Conservation (phyloP, 2,888 invertebrate genomes). For the Machimus rusticus region DNA sequence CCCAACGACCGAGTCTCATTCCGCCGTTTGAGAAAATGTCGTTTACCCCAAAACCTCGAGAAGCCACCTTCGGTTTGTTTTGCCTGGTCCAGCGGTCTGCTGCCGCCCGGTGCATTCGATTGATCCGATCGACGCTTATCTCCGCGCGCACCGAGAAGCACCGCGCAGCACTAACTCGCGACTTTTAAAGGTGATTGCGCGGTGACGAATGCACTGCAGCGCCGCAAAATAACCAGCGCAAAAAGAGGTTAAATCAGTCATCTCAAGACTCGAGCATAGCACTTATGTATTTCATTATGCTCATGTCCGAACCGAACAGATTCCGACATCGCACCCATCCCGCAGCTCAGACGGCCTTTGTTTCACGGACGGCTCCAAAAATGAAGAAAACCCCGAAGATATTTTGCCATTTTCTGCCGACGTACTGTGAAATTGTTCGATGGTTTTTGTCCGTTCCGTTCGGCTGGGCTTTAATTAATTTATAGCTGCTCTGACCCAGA, state of each 20-base stretch:
- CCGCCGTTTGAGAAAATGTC: slow-evolving; percentile 1
- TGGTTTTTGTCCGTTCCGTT: slow-evolving; percentile 43
- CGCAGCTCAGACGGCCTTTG: slow-evolving; percentile 7
- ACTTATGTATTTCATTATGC: slow-evolving; percentile 13
- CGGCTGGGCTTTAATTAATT: slow-evolving; percentile 46
- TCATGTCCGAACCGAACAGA: not conserved
- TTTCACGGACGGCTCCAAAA: slow-evolving; percentile 30
- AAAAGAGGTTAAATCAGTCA: slow-evolving; percentile 6
- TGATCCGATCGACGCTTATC: not conserved
- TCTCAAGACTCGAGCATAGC: not conserved
- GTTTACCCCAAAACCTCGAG: slow-evolving; percentile 6
- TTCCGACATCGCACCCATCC: not conserved
- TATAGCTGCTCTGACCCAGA: slow-evolving; percentile 45
- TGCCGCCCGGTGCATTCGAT: not conserved
- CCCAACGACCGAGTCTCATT: not conserved
- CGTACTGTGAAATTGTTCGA: slow-evolving; percentile 37
- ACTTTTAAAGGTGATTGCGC: not conserved
- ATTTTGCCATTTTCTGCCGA: slow-evolving; percentile 34
- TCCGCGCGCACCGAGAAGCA: not conserved
- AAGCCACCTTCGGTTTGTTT: not conserved
- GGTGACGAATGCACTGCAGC: not conserved
- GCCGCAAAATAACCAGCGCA: not conserved
- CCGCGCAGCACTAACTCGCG: not conserved
- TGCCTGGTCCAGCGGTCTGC: not conserved
- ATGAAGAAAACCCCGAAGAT: not conserved